Percentiles rank a stretch among this genome's conserved stretches.
These are phyloP conservation scores for Hydrolagus colliei DNA, from an alignment of 2,797 vertebrate species.

Conservation along the genomic window DNA sequence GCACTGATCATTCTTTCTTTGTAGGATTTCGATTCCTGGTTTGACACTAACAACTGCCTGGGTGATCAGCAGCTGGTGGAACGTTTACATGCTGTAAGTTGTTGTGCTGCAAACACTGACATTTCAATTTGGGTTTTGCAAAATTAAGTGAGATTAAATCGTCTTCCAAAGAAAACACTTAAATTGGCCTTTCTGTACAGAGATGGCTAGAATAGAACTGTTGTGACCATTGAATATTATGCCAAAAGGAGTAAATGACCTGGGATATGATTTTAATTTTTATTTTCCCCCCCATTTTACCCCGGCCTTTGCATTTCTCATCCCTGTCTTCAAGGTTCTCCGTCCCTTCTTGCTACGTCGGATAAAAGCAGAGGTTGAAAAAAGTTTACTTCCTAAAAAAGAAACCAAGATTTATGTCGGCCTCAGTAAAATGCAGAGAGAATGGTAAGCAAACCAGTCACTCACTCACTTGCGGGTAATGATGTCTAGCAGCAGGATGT, in stretches of 20 bases:
- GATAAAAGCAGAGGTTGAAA: conserved; percentile 73
- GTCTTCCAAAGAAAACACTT: too few species aligned
- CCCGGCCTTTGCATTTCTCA: conserved; percentile 33
- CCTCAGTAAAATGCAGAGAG: conserved; percentile 71
- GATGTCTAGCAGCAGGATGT: too few species aligned
- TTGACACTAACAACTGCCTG: conserved; percentile 81
- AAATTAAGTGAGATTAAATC: too few species aligned
- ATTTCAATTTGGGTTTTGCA: not conserved
- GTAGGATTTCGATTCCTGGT: conserved; percentile 84
- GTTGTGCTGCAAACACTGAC: too few species aligned
- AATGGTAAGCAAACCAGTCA: conserved; percentile 55
- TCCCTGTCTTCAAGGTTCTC: conserved; percentile 54
- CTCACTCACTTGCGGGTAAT: too few species aligned
- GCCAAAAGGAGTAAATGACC: too few species aligned
- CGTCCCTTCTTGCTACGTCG: conserved; percentile 69
- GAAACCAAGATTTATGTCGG: conserved; percentile 72
- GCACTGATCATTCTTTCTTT: conserved; percentile 28
- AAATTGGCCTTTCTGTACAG: too few species aligned
- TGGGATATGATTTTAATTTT: too few species aligned
- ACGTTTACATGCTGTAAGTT: conserved; percentile 75
- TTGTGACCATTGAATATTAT: too few species aligned
- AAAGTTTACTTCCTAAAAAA: conserved; percentile 69
- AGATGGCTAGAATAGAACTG: too few species aligned
- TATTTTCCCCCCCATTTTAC: too few species aligned
- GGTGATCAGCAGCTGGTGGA: conserved; percentile 81